Evolutionary conservation across 1,140 invertebrate genomes (phyloP), one percentile per base, ranked within the genome.

Genomic region (honey bee (Apis mellifera)): DNA sequence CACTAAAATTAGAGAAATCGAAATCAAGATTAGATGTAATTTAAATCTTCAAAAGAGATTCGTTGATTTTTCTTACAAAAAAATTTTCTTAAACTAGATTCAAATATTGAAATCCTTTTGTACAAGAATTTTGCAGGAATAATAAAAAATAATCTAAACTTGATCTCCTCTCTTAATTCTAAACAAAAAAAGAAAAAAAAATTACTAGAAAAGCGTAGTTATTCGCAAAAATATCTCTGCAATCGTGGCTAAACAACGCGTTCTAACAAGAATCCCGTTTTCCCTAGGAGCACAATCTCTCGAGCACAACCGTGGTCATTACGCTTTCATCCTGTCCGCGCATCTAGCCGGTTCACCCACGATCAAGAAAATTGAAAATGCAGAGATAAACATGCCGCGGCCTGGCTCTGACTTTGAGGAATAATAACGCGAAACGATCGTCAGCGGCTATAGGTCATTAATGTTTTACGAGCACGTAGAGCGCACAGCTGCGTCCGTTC

Each of bases 401-500:
- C 48, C 59, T 54, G 81, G 23, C 81, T 65, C 65, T 84, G 62
- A 68, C 75, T 87, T 87, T 76, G 68, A 87, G 86, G 82, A 84
- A 89, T 83, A 90, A 90, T 86, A 90, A 88, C 65, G 86, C 64
- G 77, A 89, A 84, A 90, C 81, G 88, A 89, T 88, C 84, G 78
- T 79, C 82, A 76, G 74, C 70, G 74, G 83, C 82, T 88, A 89
- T 86, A 83, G 83, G 88, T 89, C 89, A 89, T 91, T 91, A 91
- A 90, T 85, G 86, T 90, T 92, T 91, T 92, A 91, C 89, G 89
- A 90, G 85, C 84, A 77, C 83, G 88, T 83, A 84, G 87, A 86
- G 86, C 84, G 88, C 87, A 86, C 90, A 88, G 89, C 89, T 90
- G 90, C 80, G 82, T 90, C 89, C 89, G 90, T 92, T 92, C 90